Evolutionary conservation across 1,140 invertebrate genomes (phyloP), one percentile per base, ranked within the genome.

Genomic region (Neelides sp.): DNA sequence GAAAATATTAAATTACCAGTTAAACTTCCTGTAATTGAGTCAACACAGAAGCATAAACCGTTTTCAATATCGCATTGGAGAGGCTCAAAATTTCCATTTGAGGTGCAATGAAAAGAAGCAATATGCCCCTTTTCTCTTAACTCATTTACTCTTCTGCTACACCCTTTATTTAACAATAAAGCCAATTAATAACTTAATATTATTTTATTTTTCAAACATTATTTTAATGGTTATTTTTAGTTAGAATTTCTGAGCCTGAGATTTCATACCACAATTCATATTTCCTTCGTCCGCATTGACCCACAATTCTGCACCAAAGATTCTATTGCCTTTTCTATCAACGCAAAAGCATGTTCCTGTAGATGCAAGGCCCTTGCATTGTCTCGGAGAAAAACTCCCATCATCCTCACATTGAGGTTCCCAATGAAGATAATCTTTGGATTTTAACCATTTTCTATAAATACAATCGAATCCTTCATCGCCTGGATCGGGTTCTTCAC

Each of bases 11-110:
- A n/a, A n/a, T n/a, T 63, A 49, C 0, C 63, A 12, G 65, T 68
- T 0, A 73, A 65, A 28, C 71, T 67, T 3, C 75, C 75, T 7
- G 72, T 76, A 56, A 60, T 66, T 1, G 69, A 61, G 28, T 76
- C 65, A 1, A 69, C 72, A 61, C 77, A 79, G 74, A 75, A 79
- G 61, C 77, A 79, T 43, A 75, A 63, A 1, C 70, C 74, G 27
- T 48, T 42, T 30, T 62, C 56, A 15, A 68, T 64, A 61, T 76
- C 72, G 54, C 77, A 79, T 62, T 79, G 77, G 24, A 79, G 57
- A 4, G 63, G 63, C 55, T 78, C 76, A 57, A 73, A 79, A 65
- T 77, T 75, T 7, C 77, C 77, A 53, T 66, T 66, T 7, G 62
- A 39, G 15, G 71, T 67, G 59, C 76, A 79, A 59, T 78, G 77